phyloP scores from a whole-genome alignment of 1,140 invertebrate genomes.

The Whitmania pigra region DNA sequence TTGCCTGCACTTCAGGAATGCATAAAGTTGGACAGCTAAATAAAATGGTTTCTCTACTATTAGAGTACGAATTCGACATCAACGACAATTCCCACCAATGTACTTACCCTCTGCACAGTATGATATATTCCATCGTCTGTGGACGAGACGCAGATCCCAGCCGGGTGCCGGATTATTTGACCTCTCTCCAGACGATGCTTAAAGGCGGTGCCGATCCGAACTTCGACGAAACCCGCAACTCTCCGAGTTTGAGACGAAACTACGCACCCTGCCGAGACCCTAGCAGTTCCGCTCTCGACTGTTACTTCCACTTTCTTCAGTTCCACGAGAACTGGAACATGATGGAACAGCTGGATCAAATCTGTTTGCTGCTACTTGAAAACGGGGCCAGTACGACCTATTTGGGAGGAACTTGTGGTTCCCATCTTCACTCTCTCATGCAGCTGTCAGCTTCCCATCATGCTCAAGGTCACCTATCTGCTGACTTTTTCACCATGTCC shows the following conservation, averaged over 20 bases:
- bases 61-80: slow-evolving; percentile 12
- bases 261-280: slow-evolving; percentile 9
- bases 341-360: slow-evolving; percentile 20
- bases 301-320: slow-evolving; percentile 18
- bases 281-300: slow-evolving; percentile 19
- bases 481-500: slow-evolving; percentile 19
- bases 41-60: slow-evolving; percentile 2
- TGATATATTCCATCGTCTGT: slow-evolving; percentile 15
- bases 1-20: not conserved
- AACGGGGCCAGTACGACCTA: slow-evolving; percentile 12
- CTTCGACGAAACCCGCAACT: slow-evolving; percentile 18
- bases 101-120: slow-evolving; percentile 22
- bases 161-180: slow-evolving; percentile 14
- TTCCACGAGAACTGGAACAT: slow-evolving; percentile 19
- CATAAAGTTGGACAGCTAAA: not conserved
- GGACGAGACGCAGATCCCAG: slow-evolving; percentile 20
- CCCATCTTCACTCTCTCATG: slow-evolving; percentile 23
- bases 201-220: slow-evolving; percentile 19
- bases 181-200: slow-evolving; percentile 13
- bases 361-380: slow-evolving; percentile 20
- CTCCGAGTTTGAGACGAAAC: not conserved
- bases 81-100: slow-evolving; percentile 13
- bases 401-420: slow-evolving; percentile 10
- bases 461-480: slow-evolving; percentile 19
- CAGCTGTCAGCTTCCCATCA: slow-evolving; percentile 19